Evolutionary conservation across 2,888 invertebrate genomes (phyloP).

Genomic region (Lithophane semibrunnea): DNA sequence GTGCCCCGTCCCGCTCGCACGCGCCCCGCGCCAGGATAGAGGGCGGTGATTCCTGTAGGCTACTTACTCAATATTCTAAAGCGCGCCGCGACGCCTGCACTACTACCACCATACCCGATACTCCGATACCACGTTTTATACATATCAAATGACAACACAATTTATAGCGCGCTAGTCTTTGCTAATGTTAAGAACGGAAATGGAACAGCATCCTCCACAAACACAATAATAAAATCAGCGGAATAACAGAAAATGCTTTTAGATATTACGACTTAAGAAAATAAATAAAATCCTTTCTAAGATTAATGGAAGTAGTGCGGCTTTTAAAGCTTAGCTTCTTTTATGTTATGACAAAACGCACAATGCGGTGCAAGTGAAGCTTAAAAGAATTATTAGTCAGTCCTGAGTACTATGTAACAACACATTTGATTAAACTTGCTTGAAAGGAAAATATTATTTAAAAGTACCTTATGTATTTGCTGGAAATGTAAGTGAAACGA

Average conservation of each 20-base stretch:
- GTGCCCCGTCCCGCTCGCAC: slow-evolving; percentile 82
- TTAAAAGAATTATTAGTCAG: slow-evolving; percentile 60
- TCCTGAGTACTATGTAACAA: slow-evolving; percentile 13
- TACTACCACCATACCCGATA: slow-evolving; percentile 67
- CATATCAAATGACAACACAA: slow-evolving; percentile 40
- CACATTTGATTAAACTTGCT: slow-evolving; percentile 40
- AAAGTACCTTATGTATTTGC: slow-evolving; percentile 23
- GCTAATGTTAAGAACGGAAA: slow-evolving; percentile 19
- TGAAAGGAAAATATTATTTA: slow-evolving; percentile 18
- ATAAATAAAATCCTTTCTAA: slow-evolving; percentile 46
- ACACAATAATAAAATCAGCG: slow-evolving; percentile 27
- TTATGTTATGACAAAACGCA: slow-evolving; percentile 66
- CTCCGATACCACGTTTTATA: slow-evolving; percentile 46
- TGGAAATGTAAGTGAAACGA: slow-evolving; percentile 51
- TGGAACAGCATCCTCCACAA: slow-evolving; percentile 11
- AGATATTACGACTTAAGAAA: slow-evolving; percentile 44
- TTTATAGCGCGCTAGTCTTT: slow-evolving; percentile 24
- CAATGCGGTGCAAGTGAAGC: slow-evolving; percentile 57
- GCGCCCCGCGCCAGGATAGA: slow-evolving; percentile 67
- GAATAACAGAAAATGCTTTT: slow-evolving; percentile 29
- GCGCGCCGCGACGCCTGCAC: slow-evolving; percentile 83
- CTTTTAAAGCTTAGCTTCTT: slow-evolving; percentile 48
- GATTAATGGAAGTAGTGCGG: slow-evolving; percentile 57
- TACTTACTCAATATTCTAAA: slow-evolving; percentile 89
- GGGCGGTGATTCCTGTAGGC: slow-evolving; percentile 76